Percentiles rank a stretch among this genome's conserved stretches.
These are phyloP conservation scores for Leucopternis melanops DNA, from an alignment of 2,113 vertebrate genomes.

Conservation along the genomic window DNA sequence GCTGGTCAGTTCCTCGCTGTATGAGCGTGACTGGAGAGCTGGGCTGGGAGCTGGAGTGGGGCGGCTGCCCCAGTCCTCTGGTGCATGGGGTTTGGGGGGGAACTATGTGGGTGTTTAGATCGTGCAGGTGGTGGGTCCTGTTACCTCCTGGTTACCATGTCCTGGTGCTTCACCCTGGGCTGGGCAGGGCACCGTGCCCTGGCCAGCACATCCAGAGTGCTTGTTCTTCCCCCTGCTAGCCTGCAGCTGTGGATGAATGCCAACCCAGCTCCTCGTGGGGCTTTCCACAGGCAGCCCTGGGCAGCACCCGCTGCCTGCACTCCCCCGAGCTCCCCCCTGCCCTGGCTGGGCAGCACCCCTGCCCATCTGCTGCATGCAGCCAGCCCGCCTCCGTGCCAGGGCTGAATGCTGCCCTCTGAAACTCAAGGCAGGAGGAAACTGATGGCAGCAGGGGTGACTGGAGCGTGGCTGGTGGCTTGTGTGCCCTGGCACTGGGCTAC, in stretches of 20 bases:
- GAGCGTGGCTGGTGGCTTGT: background rate
- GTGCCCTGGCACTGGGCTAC: background rate
- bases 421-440: background rate
- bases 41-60: background rate
- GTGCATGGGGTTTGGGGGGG: background rate
- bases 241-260: fast-evolving
- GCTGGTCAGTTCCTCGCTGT: background rate
- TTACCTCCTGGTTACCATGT: background rate
- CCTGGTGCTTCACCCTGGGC: background rate
- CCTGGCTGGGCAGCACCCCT: background rate
- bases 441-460: background rate
- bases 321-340: background rate
- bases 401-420: background rate
- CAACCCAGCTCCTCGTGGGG: background rate
- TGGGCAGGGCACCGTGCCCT: background rate
- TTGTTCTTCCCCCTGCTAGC: background rate
- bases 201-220: background rate
- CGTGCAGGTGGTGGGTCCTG: background rate
- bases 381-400: background rate
- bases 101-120: background rate
- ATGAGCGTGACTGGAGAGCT: background rate
- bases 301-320: background rate
- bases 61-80: background rate
- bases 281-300: background rate
- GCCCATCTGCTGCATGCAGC: background rate